Base-by-base conservation (phyloP, 2,113 vertebrate species). In the Peromyscus polionotus region DNA sequence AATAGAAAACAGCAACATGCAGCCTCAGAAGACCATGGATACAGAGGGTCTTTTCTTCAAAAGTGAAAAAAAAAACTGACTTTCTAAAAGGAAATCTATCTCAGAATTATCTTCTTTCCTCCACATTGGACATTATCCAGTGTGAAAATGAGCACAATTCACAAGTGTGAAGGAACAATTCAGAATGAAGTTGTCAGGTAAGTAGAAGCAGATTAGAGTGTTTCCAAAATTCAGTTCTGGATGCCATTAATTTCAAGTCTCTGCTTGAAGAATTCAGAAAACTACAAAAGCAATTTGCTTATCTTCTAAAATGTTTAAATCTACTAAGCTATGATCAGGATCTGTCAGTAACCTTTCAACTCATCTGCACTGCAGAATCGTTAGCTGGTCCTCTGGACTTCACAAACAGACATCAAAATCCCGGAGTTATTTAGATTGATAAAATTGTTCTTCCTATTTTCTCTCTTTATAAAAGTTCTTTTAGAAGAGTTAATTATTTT, bases 241-340 rank as follows among this genome's bases (percentile, higher is more conserved):
- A 16, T 39, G 31, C 31, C 54, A 67, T 20, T 91, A 10, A 61
- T 73, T 95, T 79, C 51, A 39, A 92, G 61, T 79, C 81, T 73
- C 36, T 61, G 57, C 90, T 88, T 96, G 61, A 97, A 96, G 28
- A 95, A 94, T 92, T 70, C 7, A 42, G 36, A 94, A 92, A 95
- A 81, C 72, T 31, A 51, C 16, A 87, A 36, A 48, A 70, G 65
- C 65, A 26, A 22, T 28, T 91, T 16, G 36, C 3, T 61, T 61
- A 36, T 48, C 26, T 31, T 7, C 28, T 80, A 80, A 96, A 84
- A 88, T 67, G 72, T 8, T 51, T 86, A 73, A 94, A 77, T 48
- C 31, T 80, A 22, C 31, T 75, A 7, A 77, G 39, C 61, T 68
- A 9, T 42, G 76, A 81, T 81, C 13, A 86, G 59, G n/a, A 91